phyloP scores from a whole-genome alignment of 2,113 vertebrate genomes.

The Psammodynastes pulverulentus region DNA sequence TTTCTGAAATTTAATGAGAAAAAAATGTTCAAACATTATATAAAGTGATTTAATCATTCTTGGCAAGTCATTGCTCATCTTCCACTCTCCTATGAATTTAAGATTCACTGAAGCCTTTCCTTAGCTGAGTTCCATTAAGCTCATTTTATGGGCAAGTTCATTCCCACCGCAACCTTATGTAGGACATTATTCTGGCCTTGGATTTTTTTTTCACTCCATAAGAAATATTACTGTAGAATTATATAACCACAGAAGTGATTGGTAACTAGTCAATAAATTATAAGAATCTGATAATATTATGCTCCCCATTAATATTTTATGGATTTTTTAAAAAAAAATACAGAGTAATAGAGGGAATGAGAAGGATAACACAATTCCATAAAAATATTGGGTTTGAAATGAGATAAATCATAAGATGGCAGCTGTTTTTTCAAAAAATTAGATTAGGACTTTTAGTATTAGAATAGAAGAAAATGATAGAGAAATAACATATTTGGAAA shows the following conservation, averaged over 20 bases:
- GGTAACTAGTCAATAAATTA: conserved; percentile 16
- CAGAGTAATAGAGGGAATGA: neutral
- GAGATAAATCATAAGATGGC: neutral
- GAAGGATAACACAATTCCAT: neutral
- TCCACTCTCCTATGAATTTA: conserved; percentile 37
- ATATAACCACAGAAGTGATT: conserved; percentile 1
- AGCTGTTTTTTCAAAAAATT: neutral
- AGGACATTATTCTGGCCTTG: conserved; percentile 39
- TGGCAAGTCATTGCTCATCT: conserved; percentile 15
- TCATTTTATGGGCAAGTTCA: conserved; percentile 39
- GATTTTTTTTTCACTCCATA: conserved; percentile 6
- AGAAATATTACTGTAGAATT: conserved; percentile 36
- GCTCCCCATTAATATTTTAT: neutral
- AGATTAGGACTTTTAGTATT: neutral
- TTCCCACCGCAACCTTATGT: conserved; percentile 50
- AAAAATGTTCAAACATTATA: conserved; percentile 38
- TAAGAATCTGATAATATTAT: neutral
- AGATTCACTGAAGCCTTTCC: conserved; percentile 51
- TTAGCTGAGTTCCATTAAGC: conserved; percentile 48
- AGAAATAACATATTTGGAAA: neutral
- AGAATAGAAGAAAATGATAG: neutral
- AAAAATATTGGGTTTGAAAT: neutral
- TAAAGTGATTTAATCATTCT: conserved; percentile 40
- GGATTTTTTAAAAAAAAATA: neutral
- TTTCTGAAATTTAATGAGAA: conserved; percentile 40